Evolutionary conservation across 2,113 vertebrate species (phyloP), one percentile per base, ranked within the genome.

Genomic region (Vireo altiloquus): DNA sequence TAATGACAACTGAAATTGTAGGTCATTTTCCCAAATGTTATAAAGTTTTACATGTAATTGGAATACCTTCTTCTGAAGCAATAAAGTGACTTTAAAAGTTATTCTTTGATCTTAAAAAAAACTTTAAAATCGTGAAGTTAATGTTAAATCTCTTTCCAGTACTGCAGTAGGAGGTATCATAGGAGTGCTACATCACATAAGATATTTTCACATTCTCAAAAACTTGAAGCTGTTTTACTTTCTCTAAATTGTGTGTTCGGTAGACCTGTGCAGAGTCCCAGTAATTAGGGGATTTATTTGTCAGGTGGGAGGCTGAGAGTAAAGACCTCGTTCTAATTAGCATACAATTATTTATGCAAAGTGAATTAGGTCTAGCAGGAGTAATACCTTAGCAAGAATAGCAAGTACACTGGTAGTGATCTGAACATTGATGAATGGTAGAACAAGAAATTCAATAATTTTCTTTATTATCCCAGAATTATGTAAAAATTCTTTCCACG

Each of bases 401-500:
- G 9, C 3, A 74, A 78, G 78, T 33, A 81, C 23, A 22, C 7
- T 50, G 6, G 4, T 53, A 64, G 16, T 60, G 24, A 65, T 11
- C 9, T 74, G 33, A 19, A 39, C 21, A 27, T 7, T 14, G 16
- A 57, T 44, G 5, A 46, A 57, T 30, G 21, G 4, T 63, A 47
- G 72, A 91, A 25, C 1, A 82, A 59, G 13, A 57, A 75, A 39
- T 10, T 57, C 7, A 54, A 2, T 10, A 0, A 33, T 70, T 78
- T 87, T 61, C 59, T 81, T 83, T 42, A 31, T 78, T 23, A 39
- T 54, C 19, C 7, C 20, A 53, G 81, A 83, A 46, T 2, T 14
- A 1, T 33, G 3, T 70, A 76, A 61, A 79, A 63, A 10, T 0
- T 0, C n/a, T 82, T 68, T 35, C 18, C 14, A 53, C 0, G 0